phyloP scores from a whole-genome alignment of 1,140 invertebrate species.

The Lucilia sericata region DNA sequence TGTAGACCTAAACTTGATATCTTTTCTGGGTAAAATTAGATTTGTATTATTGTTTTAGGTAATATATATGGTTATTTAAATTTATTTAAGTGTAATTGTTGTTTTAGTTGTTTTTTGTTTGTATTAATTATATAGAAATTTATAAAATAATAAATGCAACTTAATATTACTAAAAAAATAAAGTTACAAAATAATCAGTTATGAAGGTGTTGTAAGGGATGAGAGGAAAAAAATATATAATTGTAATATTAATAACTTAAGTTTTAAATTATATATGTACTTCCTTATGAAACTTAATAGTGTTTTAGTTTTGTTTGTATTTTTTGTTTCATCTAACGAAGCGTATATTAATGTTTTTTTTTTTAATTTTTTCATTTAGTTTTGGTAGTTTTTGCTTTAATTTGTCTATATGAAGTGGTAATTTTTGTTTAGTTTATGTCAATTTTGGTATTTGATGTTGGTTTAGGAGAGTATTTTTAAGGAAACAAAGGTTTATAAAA shows the following conservation, averaged over 20 bases:
- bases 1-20: too few species aligned
- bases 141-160: conserved; percentile 8
- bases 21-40: too few species aligned
- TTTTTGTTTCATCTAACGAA: not conserved
- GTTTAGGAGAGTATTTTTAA: not conserved
- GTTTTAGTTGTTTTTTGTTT: not conserved
- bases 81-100: too few species aligned
- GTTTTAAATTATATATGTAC: not conserved
- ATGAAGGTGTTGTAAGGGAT: not conserved
- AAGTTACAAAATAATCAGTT: conserved; percentile 2
- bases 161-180: not conserved
- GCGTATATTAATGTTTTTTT: not conserved
- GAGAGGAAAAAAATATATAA: not conserved
- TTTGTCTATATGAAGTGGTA: not conserved
- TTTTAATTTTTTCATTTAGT: not conserved
- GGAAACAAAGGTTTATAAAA: not conserved
- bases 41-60: too few species aligned
- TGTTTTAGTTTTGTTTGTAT: not conserved
- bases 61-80: too few species aligned
- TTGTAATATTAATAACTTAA: conserved; percentile 18
- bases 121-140: conserved; percentile 6
- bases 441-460: not conserved
- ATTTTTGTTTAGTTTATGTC: not conserved
- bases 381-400: not conserved
- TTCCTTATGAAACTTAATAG: not conserved